A percentile compares a stretch with the other conserved stretches of the same genome.
Evolutionary conservation across 2,113 vertebrate species (phyloP).

Genomic region (Meleagris gallopavo): DNA sequence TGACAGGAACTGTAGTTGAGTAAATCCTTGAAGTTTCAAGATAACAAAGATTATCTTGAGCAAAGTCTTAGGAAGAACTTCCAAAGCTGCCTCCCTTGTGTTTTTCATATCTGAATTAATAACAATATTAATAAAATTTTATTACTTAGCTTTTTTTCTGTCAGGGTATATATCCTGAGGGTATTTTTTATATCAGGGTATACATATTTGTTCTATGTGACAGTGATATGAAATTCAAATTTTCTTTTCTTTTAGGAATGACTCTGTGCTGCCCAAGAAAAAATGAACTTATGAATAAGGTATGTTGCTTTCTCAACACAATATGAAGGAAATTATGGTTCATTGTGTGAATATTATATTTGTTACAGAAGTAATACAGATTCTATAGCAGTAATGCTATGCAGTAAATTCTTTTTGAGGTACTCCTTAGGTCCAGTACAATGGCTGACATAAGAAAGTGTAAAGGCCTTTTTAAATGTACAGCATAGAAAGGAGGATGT

Average conservation of each 20-base stretch:
- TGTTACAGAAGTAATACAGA: not conserved
- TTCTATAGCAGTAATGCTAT: not conserved
- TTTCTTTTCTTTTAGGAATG: not conserved
- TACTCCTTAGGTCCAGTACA: not conserved
- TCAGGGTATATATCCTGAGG: not conserved
- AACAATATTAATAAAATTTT: not conserved
- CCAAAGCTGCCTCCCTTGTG: not conserved
- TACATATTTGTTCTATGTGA: not conserved
- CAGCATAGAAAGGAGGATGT: fast-evolving
- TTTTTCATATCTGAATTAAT: not conserved
- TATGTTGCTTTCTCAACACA: not conserved
- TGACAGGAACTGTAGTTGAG: not conserved
- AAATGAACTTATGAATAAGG: not conserved
- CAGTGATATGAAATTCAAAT: not conserved
- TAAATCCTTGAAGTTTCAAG: not conserved
- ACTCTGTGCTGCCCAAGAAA: not conserved
- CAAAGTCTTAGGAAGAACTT: not conserved
- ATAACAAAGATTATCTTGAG: not conserved
- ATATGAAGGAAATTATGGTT: not conserved
- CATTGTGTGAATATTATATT: not conserved
- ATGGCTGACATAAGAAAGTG: not conserved
- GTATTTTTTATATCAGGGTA: not conserved
- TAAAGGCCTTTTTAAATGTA: not conserved
- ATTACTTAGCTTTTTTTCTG: not conserved
- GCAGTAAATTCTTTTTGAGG: not conserved